A percentile compares a stretch with the other conserved stretches of the same genome.
Conservation (phyloP, 2,888 invertebrate genomes). For the Megaustenia siamemsis region DNA sequence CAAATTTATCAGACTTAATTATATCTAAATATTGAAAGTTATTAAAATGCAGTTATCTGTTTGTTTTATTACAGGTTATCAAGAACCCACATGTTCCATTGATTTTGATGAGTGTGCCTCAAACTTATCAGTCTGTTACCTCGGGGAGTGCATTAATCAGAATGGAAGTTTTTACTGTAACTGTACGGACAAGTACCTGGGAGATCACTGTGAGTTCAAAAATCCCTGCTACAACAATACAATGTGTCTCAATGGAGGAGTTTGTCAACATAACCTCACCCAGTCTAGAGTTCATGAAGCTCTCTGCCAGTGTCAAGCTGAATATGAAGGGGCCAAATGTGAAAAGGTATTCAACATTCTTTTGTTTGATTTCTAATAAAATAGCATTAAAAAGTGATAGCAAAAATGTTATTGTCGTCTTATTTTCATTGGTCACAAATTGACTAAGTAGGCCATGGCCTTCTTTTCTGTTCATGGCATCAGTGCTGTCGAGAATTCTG, state of each 20-base stretch:
- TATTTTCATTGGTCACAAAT: too few relatives aligned
- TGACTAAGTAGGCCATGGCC: too few relatives aligned
- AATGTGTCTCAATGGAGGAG: slow-evolving; percentile 63
- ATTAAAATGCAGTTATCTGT: too few relatives aligned
- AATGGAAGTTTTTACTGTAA: slow-evolving; percentile 82
- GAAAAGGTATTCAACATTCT: too few relatives aligned
- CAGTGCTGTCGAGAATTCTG: too few relatives aligned
- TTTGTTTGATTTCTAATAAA: too few relatives aligned
- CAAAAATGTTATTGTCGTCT: too few relatives aligned
- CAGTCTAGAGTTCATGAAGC: slow-evolving; percentile 45
- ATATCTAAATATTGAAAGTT: too few relatives aligned
- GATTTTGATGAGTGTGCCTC: slow-evolving; percentile 71
- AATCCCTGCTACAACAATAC: slow-evolving; percentile 60
- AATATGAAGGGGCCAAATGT: slow-evolving; percentile 63
- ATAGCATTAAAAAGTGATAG: too few relatives aligned
- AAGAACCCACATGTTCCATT: slow-evolving; percentile 60
- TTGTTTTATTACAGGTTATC: slow-evolving; percentile 83
- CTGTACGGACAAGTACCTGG: slow-evolving; percentile 84
- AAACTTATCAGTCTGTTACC: slow-evolving; percentile 83
- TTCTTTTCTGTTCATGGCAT: too few relatives aligned
- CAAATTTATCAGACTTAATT: too few relatives aligned
- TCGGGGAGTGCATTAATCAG: slow-evolving; percentile 87
- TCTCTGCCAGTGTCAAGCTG: slow-evolving; percentile 72
- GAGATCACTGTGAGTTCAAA: slow-evolving; percentile 87
- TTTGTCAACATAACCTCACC: slow-evolving; percentile 55